Evolutionary conservation across 2,797 vertebrate species (phyloP).

Genomic region (Myotis vivesi): DNA sequence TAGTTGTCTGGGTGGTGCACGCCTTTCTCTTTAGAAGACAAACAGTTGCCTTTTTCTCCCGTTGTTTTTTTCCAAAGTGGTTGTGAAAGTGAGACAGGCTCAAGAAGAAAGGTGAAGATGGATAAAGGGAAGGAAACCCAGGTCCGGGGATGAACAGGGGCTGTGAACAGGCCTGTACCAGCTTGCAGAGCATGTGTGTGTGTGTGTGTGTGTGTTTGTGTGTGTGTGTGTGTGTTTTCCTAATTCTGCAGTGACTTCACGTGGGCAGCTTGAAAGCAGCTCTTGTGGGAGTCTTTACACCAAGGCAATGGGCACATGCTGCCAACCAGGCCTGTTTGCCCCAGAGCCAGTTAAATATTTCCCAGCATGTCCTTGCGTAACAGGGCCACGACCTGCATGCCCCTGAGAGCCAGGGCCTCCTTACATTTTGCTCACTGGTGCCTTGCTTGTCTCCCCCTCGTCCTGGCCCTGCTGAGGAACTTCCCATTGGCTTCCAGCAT

Average conservation of each 20-base stretch:
- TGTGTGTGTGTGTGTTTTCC: fast-evolving
- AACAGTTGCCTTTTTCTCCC: not conserved
- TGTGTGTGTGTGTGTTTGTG: fast-evolving
- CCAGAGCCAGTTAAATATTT: not conserved
- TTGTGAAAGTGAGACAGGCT: not conserved
- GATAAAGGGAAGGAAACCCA: not conserved
- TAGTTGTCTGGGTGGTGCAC: not conserved
- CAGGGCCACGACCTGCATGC: fast-evolving
- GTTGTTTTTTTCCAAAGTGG: not conserved
- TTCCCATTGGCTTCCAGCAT: fast-evolving
- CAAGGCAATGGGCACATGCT: not conserved
- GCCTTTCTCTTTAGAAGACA: not conserved
- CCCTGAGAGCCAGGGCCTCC: fast-evolving
- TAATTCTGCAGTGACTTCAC: not conserved
- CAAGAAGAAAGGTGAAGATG: not conserved
- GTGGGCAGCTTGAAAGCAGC: not conserved
- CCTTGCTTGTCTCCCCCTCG: fast-evolving
- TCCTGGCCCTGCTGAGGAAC: not conserved
- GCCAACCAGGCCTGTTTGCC: too few species aligned
- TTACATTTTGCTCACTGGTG: not conserved
- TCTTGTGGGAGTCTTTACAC: not conserved
- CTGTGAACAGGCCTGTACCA: not conserved
- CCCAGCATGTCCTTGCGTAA: fast-evolving
- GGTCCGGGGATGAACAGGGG: too few species aligned
- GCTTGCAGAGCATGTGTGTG: fast-evolving